Conservation (phyloP, 2,113 vertebrate species). For the Dendrocopos noguchii region DNA sequence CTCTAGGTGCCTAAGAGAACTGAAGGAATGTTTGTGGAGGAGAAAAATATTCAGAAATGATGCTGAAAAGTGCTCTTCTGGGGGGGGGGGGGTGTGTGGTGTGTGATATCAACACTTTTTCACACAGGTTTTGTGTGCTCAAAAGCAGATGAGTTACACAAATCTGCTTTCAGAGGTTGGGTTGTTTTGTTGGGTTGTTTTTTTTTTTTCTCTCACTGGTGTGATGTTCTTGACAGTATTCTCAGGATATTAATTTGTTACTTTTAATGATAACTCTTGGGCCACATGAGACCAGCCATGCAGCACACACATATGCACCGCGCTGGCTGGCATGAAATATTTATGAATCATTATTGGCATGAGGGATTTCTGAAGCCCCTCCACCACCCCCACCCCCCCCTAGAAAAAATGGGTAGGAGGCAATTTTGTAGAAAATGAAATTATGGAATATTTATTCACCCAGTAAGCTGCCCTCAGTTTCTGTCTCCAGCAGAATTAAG, state of each 20-base stretch:
- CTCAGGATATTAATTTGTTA: conserved; percentile 49
- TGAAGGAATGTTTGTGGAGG: neutral
- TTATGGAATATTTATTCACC: conserved; percentile 60
- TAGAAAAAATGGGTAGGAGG: conserved; percentile 29
- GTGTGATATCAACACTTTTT: neutral
- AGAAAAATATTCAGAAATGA: neutral
- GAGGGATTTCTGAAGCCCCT: conserved; percentile 42
- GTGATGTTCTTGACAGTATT: conserved; percentile 22
- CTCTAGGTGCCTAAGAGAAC: neutral
- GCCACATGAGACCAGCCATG: conserved; percentile 10
- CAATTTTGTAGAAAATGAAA: conserved; percentile 64
- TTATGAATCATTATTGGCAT: conserved; percentile 53
- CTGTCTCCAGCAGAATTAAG: conserved; percentile 49
- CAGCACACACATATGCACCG: neutral
- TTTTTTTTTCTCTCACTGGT: neutral
- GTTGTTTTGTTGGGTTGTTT: neutral
- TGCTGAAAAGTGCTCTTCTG: neutral
- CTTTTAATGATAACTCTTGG: conserved; percentile 34
- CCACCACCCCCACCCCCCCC: no score
- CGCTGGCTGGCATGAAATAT: conserved; percentile 10
- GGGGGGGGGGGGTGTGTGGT: no score
- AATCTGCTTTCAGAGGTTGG: neutral
- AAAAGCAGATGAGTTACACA: neutral
- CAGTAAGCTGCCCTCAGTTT: conserved; percentile 22
- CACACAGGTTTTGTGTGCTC: neutral